Evolutionary conservation across 2,113 vertebrate genomes (phyloP), one percentile per base, ranked within the genome.

Genomic region (Poicephalus meyeri): DNA sequence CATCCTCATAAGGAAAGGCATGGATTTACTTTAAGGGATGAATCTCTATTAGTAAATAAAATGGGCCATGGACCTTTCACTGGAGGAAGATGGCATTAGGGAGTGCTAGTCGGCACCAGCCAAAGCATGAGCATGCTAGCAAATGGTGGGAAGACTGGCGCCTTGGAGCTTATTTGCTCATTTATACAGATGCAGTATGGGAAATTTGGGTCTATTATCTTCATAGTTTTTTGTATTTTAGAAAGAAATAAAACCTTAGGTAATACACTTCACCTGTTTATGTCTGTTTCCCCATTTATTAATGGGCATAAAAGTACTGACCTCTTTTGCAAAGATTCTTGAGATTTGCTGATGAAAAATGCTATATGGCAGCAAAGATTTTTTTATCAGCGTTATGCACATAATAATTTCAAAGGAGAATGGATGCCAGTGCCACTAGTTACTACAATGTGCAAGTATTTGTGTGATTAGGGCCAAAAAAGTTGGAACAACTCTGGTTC

Each of bases 381-480:
- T 50, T 79, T 87, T 61, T n/a, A 44, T 46, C 50, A 33, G 8
- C 49, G 39, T 55, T 88, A 73, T 74, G 35, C 33, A 64, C 19
- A 50, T 5, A 31, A 60, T 74, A 3, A 42, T 60, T 68, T 89
- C 3, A 50, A 71, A 80, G 61, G 47, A 74, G 11, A 58, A 31
- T 28, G 35, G 83, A 86, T 63, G 2, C 28, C 42, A 90, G 78
- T 88, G 94, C 82, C 88, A 90, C 2, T 23, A 17, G 11, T 53
- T 21, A 52, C 46, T 91, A 49, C 2, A 2, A 6, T 39, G 56
- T 14, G 50, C n/a, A 91, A 68, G 35, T 63, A 28, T 42, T 58
- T n/a, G 68, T 86, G 77, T 79, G 47, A 92, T 63, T 68, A 86
- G 21, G 53, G 82, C 64, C 76, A 92, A 68, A 73, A 61, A 93